These are phyloP conservation scores for Pachymerium ferrugineum DNA, from an alignment of 2,888 invertebrate genomes.

Conservation along the genomic window DNA sequence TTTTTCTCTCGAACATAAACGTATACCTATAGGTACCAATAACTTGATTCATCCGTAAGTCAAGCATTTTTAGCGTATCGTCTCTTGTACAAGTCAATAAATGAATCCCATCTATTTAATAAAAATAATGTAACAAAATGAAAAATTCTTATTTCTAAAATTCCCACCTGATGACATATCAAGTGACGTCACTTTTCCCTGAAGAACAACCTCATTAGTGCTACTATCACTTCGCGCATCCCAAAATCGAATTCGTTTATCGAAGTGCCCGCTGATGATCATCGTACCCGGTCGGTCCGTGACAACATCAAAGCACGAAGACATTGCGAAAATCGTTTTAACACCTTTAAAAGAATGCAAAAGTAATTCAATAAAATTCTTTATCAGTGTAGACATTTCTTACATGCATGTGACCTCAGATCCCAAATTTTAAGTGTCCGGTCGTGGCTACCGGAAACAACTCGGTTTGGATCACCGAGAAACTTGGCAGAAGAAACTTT, in stretches of 20 bases:
- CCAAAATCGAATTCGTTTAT: slow-evolving; percentile 94
- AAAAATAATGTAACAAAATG: background rate
- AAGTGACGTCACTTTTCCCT: slow-evolving; percentile 90
- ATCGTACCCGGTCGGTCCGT: slow-evolving; percentile 75
- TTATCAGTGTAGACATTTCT: slow-evolving; percentile 47
- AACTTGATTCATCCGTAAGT: slow-evolving; percentile 89
- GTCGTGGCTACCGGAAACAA: slow-evolving; percentile 96
- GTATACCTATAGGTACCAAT: slow-evolving; percentile 82
- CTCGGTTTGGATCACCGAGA: slow-evolving; percentile 82
- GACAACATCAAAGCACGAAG: slow-evolving; percentile 93
- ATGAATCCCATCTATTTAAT: slow-evolving; percentile 75
- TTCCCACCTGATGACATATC: slow-evolving; percentile 78
- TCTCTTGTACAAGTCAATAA: slow-evolving; percentile 89
- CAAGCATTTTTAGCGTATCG: slow-evolving; percentile 88
- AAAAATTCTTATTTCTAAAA: background rate
- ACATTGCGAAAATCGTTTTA: slow-evolving; percentile 91
- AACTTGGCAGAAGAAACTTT: slow-evolving; percentile 97
- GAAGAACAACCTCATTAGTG: slow-evolving; percentile 73
- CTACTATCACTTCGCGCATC: slow-evolving; percentile 74
- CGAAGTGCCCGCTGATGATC: slow-evolving; percentile 96
- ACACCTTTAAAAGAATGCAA: slow-evolving; percentile 57
- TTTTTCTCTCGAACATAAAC: background rate
- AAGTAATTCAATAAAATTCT: background rate
- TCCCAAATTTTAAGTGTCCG: slow-evolving; percentile 98
- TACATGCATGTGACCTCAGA: slow-evolving; percentile 81